Evolutionary conservation across 2,888 invertebrate species (phyloP).

Genomic region (Rhorus exstirpatorius): DNA sequence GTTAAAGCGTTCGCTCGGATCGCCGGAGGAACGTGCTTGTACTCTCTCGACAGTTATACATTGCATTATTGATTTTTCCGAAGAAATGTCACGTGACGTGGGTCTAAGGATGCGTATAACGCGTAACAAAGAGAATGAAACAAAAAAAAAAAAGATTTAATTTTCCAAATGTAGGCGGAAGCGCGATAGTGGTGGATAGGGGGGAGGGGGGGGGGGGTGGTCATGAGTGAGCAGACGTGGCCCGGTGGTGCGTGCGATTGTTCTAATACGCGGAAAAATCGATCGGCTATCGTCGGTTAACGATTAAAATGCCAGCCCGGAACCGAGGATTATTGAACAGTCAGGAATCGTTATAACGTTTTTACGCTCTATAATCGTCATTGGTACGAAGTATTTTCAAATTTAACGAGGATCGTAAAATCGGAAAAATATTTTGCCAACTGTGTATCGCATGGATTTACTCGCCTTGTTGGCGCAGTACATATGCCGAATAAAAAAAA

Average conservation of each 20-base stretch:
- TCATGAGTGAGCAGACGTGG: slow-evolving; percentile 70
- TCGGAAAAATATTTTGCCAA: not conserved
- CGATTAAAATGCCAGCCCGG: slow-evolving; percentile 18
- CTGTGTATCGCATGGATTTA: not conserved
- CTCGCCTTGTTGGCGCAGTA: slow-evolving; percentile 26
- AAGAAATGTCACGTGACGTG: slow-evolving; percentile 58
- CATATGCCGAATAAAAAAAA: slow-evolving; percentile 25
- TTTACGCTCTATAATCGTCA: no score
- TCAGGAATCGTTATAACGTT: slow-evolving; percentile 21
- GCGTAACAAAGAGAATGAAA: slow-evolving; percentile 1
- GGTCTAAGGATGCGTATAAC: slow-evolving; percentile 17
- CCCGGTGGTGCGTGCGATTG: slow-evolving; percentile 68
- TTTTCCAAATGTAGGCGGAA: slow-evolving; percentile 72
- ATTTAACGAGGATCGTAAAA: no score
- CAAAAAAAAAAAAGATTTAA: slow-evolving; percentile 59
- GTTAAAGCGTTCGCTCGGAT: no score
- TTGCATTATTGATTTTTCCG: slow-evolving; percentile 56
- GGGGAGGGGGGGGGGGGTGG: slow-evolving; percentile 71
- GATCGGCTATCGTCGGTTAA: slow-evolving; percentile 49
- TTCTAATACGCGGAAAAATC: slow-evolving; percentile 62
- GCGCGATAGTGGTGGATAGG: slow-evolving; percentile 67
- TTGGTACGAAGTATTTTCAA: no score
- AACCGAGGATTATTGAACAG: slow-evolving; percentile 63
- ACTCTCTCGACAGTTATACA: no score
- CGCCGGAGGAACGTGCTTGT: no score